These are phyloP conservation scores for Oreotrochilus melanogaster DNA, from an alignment of 2,113 vertebrate genomes.

Conservation along the genomic window DNA sequence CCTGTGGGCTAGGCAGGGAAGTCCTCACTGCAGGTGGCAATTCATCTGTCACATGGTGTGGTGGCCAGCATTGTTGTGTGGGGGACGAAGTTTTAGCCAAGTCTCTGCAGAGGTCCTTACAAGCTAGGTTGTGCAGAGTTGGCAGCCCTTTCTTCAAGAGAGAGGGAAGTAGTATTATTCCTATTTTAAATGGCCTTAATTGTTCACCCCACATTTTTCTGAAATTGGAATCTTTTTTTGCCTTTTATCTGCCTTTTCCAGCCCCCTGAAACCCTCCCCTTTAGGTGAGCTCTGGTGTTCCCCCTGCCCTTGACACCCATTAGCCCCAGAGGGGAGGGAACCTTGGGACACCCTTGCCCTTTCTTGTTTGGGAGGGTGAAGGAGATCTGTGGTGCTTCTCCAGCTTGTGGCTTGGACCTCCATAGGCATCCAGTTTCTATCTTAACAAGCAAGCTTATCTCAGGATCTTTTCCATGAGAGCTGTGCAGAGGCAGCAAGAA, in stretches of 20 bases:
- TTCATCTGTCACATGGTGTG: neutral
- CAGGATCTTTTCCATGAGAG: neutral
- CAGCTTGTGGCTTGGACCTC: neutral
- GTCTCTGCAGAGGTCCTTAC: neutral
- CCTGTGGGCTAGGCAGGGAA: neutral
- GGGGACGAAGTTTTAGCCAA: neutral
- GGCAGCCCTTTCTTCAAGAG: neutral
- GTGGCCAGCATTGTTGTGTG: fast-evolving
- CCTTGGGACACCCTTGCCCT: neutral
- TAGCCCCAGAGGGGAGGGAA: neutral
- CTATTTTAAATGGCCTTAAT: neutral
- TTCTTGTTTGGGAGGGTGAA: neutral
- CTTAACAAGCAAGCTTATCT: conserved; percentile 11
- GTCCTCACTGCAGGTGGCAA: neutral
- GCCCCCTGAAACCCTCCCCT: neutral
- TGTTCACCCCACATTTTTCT: neutral
- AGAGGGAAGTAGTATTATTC: neutral
- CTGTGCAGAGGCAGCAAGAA: neutral
- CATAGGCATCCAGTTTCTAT: neutral
- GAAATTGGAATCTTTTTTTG: neutral
- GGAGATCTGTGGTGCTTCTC: neutral
- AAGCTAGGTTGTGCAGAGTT: neutral
- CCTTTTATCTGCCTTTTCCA: neutral
- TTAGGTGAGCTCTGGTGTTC: neutral
- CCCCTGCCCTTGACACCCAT: neutral